Conservation (phyloP, 2,113 vertebrate genomes). For the Neodontobutis hainanensis region DNA sequence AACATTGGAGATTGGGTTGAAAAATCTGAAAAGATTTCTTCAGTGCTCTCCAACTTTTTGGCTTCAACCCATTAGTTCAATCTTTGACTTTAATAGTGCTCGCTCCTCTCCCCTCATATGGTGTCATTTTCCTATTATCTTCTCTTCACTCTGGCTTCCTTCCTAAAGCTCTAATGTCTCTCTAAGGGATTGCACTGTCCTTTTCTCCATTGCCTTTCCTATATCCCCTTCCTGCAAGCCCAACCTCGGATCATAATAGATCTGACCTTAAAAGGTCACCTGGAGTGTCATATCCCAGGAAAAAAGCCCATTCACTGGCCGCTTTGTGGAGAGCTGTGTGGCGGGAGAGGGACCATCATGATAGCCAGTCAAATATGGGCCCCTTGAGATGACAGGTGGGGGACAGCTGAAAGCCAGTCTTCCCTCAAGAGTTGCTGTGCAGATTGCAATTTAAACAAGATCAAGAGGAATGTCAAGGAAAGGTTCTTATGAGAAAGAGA, state of each 20-base stretch:
- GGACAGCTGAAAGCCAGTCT: not conserved
- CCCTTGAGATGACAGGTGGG: constrained; percentile 1
- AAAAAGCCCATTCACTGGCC: constrained; percentile 46
- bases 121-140: constrained; percentile 45
- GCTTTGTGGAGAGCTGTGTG: constrained; percentile 32
- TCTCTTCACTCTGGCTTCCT: constrained; percentile 55
- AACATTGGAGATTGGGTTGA: too few relatives aligned
- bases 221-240: constrained; percentile 59
- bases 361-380: constrained; percentile 25
- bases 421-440: not conserved
- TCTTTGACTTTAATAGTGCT: not conserved
- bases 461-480: constrained; percentile 5
- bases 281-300: constrained; percentile 44
- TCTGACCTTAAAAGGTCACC: constrained; percentile 51
- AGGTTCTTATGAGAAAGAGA: constrained; percentile 1
- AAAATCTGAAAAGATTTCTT: not conserved
- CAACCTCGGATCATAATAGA: constrained; percentile 51
- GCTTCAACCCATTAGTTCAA: not conserved
- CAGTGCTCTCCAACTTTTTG: not conserved
- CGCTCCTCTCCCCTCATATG: constrained; percentile 23
- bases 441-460: constrained; percentile 11
- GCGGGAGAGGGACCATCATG: constrained; percentile 7
- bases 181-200: constrained; percentile 50
- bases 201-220: constrained; percentile 39
- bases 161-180: constrained; percentile 59